Conservation (phyloP, 2,113 vertebrate species). For the Upupa epops region DNA sequence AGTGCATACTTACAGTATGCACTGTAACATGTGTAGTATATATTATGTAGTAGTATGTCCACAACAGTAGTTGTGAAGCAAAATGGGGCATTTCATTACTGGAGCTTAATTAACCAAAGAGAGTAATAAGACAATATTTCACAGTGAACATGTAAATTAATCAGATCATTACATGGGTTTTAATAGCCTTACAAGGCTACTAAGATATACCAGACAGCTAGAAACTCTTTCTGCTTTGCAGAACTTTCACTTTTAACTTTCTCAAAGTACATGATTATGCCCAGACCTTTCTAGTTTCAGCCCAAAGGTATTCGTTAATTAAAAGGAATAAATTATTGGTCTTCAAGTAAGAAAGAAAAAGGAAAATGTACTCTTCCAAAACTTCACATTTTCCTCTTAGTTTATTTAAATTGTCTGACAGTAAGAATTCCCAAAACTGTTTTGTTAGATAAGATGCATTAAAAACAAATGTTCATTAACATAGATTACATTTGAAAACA, state of each 20-base stretch:
- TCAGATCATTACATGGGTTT: not conserved
- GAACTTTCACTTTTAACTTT: not conserved
- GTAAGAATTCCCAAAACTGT: not conserved
- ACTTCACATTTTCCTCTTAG: not conserved
- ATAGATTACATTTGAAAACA: not conserved
- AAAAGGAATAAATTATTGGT: not conserved
- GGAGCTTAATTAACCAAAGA: not conserved
- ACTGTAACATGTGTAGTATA: no score
- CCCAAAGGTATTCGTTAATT: not conserved
- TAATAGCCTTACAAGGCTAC: not conserved
- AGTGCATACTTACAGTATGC: no score
- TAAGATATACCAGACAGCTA: not conserved
- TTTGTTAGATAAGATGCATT: not conserved
- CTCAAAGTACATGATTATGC: not conserved
- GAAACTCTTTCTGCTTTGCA: not conserved
- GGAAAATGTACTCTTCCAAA: not conserved
- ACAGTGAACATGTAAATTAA: not conserved
- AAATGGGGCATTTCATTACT: not conserved
- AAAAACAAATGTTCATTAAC: not conserved
- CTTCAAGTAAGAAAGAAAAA: not conserved
- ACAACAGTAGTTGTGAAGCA: not conserved
- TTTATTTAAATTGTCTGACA: not conserved
- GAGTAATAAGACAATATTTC: not conserved
- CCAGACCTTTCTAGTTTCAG: not conserved
- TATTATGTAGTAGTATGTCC: no score